Evolutionary conservation across 2,113 vertebrate species (phyloP), one percentile per base, ranked within the genome.

Genomic region (Gorsachius goisagi): DNA sequence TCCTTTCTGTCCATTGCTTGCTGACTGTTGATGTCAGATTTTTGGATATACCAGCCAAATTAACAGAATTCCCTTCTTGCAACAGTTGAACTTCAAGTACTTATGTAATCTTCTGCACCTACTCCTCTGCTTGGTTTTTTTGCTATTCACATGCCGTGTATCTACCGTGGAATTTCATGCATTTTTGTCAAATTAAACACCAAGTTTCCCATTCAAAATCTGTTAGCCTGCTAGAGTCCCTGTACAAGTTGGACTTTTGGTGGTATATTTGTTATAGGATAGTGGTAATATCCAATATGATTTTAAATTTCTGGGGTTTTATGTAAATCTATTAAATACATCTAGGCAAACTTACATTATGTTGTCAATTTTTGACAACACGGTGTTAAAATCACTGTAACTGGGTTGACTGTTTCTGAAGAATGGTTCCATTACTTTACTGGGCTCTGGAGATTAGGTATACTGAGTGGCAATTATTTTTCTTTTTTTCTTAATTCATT

Each of bases 401-500:
- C 24, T 56, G 32, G 13, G 50, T 69, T 80, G 47, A 41, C 11
- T 74, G 14, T 86, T 90, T 77, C 78, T 86, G 50, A 77, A 68
- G 66, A 87, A 74, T 50, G 24, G 41, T 56, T 93, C 50, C 47
- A 55, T 90, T 93, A 86, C 47, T 92, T 91, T 55, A 56, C 60
- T 35, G 44, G 56, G 50, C 96, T 88, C 88, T 93, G 44, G 90
- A 92, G 88, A 90, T 84, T 67, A 88, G 47, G 13, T 81, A 62
- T 32, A 52, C 26, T 88, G 67, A 86, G 58, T 9, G 23, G 75
- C 27, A 68, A 64, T 75, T 75, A 6, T 49, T 55, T 56, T 67
- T 60, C 45, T 47, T 93, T 93, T 90, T 71, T 75, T 89, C 66
- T 90, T 73, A 94, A 86, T 93, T 91, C 1, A 55, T 93, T 93